Evolutionary conservation across 2,888 invertebrate species (phyloP), one percentile per base, ranked within the genome.

Genomic region (Polietes domitor): DNA sequence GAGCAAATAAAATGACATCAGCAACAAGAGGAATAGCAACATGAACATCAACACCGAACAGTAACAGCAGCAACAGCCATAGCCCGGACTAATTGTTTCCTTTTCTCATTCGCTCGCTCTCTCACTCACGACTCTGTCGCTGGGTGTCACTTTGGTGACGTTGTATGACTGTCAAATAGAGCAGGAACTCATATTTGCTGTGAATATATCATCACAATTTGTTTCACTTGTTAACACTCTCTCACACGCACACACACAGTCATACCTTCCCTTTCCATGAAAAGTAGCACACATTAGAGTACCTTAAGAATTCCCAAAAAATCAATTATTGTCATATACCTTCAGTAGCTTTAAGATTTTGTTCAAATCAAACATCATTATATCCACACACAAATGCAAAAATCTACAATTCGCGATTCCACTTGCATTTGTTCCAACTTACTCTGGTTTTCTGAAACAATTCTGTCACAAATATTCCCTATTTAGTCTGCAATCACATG

Each of bases 81-180:
- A 21, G 37, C 53, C 17, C 55, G 28, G 72, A 72, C 72, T 55
- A 72, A 72, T 72, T 72, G 55, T 72, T 47, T 72, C 72, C 72
- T 72, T 55, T 72, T 72, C 41, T 65, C 9, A 1, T 37, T 58
- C 26, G 9, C 28, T 63, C 19, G 9, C 5, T 32, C 32, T 32
- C 6, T 17, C 5, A 17, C 19, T 63, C 65, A 63, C 63, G 28
- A 63, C 63, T 32, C n/a, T 37, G 65, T 41, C 41, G 37, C 65
- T 21, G 10, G 37, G 41, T 72, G 72, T 72, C 37, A 55, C 53
- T 55, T 72, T 10, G 28, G 15, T 72, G 32, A 72, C 26, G 17
- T 63, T 75, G 41, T 41, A 19, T 12, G 21, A 43, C 74, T 75
- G 74, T 75, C 65, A 65, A 17, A 32, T 19, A 32, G 19, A 19